Evolutionary conservation across 2,888 invertebrate genomes (phyloP).

Genomic region (Ornithoptera alexandrae): DNA sequence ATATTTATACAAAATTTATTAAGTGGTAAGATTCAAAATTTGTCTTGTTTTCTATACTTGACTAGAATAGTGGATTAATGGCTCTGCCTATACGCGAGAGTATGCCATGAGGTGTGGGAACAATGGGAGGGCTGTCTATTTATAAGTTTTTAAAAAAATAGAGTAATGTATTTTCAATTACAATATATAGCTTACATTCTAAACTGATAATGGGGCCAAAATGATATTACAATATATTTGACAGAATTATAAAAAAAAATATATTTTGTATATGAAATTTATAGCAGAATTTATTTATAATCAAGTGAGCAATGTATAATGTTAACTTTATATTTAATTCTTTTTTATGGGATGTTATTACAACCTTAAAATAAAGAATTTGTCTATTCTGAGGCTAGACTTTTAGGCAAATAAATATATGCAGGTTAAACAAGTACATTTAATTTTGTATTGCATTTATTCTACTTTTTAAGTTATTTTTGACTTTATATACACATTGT

Average conservation of each 20-base stretch:
- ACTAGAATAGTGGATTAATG: too few relatives aligned
- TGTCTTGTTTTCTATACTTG: too few relatives aligned
- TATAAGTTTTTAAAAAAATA: too few relatives aligned
- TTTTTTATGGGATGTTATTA: not conserved
- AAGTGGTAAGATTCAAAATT: constrained; percentile 1
- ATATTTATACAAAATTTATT: constrained; percentile 15
- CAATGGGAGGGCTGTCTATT: too few relatives aligned
- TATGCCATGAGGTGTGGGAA: too few relatives aligned
- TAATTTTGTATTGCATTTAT: not conserved
- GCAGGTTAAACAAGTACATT: not conserved
- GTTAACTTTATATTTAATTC: not conserved
- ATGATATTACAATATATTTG: not conserved
- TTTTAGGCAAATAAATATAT: not conserved
- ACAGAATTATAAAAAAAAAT: not conserved
- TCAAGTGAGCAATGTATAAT: not conserved
- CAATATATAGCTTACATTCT: not conserved
- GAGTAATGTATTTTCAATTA: not conserved
- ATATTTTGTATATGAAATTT: not conserved
- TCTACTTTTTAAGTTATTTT: not conserved
- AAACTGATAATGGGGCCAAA: not conserved
- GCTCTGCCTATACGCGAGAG: too few relatives aligned
- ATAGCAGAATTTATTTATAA: not conserved
- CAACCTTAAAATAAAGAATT: not conserved
- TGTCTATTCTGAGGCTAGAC: constrained; percentile 1
- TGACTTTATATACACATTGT: not conserved